phyloP scores from a whole-genome alignment of 2,797 vertebrate species.

The Phalanger gymnotis region DNA sequence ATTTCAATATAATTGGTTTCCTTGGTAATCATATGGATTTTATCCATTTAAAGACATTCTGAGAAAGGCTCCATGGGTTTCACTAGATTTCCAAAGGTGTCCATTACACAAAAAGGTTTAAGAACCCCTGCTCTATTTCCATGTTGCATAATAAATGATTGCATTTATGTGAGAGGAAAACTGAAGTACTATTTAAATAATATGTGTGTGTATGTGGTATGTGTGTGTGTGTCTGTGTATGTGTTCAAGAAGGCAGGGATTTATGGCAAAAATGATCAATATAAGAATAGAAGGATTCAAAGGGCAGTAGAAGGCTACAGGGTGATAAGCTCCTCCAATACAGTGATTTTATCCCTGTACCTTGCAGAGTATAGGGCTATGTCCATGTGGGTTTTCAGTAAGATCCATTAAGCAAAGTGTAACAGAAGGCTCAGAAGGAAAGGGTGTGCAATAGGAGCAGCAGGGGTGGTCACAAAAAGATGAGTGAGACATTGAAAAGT shows the following conservation, averaged over 20 bases:
- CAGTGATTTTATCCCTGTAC: neutral
- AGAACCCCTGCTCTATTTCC: neutral
- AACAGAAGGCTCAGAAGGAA: neutral
- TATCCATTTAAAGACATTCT: neutral
- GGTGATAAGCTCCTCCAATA: neutral
- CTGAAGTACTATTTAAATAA: neutral
- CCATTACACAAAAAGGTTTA: neutral
- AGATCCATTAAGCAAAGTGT: conserved; percentile 29
- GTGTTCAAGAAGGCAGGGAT: neutral
- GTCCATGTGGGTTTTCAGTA: neutral
- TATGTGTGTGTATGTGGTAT: no score
- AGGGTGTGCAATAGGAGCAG: neutral
- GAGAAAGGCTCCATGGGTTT: neutral
- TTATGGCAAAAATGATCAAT: neutral
- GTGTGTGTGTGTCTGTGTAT: neutral
- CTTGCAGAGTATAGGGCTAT: neutral
- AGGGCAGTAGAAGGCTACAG: neutral
- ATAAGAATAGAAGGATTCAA: neutral
- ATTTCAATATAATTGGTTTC: neutral
- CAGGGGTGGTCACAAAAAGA: neutral
- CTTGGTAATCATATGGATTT: neutral
- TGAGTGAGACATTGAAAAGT: neutral
- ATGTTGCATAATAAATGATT: neutral
- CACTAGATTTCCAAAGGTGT: neutral
- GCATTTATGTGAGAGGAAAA: neutral